Percentiles rank a stretch among this genome's conserved stretches.
phyloP scores from a whole-genome alignment of 1,140 invertebrate genomes.

The Paralvinella palmiformis region DNA sequence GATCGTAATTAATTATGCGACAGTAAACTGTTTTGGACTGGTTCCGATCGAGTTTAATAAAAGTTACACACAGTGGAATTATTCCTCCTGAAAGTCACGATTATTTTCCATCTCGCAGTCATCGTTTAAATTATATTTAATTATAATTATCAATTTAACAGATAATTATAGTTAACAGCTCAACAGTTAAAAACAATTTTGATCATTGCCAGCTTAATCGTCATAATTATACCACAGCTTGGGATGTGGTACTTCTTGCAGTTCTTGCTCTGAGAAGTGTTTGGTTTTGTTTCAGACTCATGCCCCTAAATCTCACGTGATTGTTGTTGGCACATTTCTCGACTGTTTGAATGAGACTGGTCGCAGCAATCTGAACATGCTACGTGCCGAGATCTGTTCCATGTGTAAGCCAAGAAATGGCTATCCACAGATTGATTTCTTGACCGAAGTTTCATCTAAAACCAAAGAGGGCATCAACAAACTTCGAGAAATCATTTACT shows the following conservation, averaged over 20 bases:
- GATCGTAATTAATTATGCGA: too few species aligned
- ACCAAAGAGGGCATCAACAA: too few species aligned
- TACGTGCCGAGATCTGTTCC: background rate
- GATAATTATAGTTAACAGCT: background rate
- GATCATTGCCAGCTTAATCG: background rate
- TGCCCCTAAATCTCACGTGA: slow-evolving; percentile 27
- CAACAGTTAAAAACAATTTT: background rate
- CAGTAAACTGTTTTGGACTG: too few species aligned
- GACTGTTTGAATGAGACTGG: slow-evolving; percentile 22
- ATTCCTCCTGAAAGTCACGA: too few species aligned
- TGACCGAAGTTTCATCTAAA: background rate
- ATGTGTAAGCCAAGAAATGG: background rate
- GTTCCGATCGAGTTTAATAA: too few species aligned
- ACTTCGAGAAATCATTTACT: too few species aligned
- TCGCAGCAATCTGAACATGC: background rate
- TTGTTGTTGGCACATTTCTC: slow-evolving; percentile 37
- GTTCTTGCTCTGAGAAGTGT: background rate
- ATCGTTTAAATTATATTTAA: too few species aligned
- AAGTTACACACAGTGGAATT: too few species aligned
- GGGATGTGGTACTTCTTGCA: too few species aligned
- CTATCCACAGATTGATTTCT: background rate
- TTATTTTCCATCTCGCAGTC: too few species aligned
- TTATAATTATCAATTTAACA: background rate
- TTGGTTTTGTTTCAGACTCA: slow-evolving; percentile 26
- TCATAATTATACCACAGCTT: background rate